Percentiles rank a stretch among this genome's conserved stretches.
Evolutionary conservation across 2,113 vertebrate genomes (phyloP).

Genomic region (Leptocoma aspasia): DNA sequence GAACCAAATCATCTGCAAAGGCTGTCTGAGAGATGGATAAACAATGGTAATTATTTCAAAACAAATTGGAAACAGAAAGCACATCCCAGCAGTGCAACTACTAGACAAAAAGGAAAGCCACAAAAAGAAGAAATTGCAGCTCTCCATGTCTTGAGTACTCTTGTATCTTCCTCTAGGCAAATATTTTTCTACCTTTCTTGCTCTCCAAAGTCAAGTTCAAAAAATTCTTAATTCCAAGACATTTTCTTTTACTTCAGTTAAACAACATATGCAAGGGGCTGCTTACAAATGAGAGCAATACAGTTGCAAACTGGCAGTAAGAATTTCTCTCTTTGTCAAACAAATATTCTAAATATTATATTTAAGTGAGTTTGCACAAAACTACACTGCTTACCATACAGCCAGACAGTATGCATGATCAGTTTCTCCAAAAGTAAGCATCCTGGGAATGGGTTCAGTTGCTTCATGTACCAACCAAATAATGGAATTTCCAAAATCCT

Average conservation of each 20-base stretch:
- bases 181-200: not conserved
- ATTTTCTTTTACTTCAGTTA: not conserved
- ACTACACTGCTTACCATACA: not conserved
- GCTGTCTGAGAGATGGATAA: conserved; percentile 6
- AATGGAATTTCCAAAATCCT: not conserved
- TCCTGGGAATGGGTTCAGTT: not conserved
- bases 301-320: not conserved
- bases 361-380: not conserved
- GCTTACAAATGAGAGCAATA: not conserved
- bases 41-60: conserved; percentile 32
- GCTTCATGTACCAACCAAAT: not conserved
- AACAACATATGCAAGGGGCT: not conserved
- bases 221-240: not conserved
- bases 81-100: not conserved
- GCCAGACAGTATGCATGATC: not conserved
- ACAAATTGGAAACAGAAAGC: conserved; percentile 31
- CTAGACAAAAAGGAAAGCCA: not conserved
- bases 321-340: not conserved
- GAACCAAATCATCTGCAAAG: conserved; percentile 14
- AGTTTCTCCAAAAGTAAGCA: not conserved
- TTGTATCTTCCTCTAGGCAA: not conserved
- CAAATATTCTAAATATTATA: not conserved
- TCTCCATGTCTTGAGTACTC: not conserved
- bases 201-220: not conserved
- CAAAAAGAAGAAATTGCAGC: not conserved